These are phyloP conservation scores for Lysandra coridon DNA, from an alignment of 2,888 invertebrate genomes.

Conservation along the genomic window DNA sequence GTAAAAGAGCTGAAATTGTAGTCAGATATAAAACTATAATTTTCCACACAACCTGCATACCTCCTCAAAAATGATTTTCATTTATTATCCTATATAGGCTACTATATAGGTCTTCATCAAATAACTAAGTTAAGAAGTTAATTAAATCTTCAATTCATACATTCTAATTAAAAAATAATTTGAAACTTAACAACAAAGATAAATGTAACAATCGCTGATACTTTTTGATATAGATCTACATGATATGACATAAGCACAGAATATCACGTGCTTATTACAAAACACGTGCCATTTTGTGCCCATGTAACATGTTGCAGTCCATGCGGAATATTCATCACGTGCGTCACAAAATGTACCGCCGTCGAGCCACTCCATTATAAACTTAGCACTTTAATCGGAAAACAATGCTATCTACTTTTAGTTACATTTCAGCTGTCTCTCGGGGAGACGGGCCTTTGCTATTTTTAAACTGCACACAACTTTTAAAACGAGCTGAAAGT, in stretches of 20 bases:
- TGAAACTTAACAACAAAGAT: no score
- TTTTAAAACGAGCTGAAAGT: background rate
- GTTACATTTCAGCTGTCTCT: constrained; percentile 20
- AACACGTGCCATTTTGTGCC: background rate
- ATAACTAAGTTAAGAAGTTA: no score
- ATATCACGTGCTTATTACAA: background rate
- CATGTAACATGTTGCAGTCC: background rate
- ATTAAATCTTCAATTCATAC: no score
- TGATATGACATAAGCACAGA: background rate
- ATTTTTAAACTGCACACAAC: constrained; percentile 12
- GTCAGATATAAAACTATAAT: no score
- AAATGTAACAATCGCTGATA: no score
- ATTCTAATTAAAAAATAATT: no score
- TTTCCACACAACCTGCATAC: no score
- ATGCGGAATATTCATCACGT: background rate
- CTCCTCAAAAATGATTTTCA: no score
- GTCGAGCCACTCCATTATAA: background rate
- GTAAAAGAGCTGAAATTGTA: no score
- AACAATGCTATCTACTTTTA: constrained; percentile 7
- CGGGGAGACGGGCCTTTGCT: background rate
- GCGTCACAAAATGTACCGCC: background rate
- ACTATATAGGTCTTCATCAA: no score
- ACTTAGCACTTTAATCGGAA: constrained; percentile 2
- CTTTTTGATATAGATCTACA: background rate
- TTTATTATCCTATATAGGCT: no score